Conservation (phyloP, 1,140 invertebrate genomes). For the Lineus longissimus region DNA sequence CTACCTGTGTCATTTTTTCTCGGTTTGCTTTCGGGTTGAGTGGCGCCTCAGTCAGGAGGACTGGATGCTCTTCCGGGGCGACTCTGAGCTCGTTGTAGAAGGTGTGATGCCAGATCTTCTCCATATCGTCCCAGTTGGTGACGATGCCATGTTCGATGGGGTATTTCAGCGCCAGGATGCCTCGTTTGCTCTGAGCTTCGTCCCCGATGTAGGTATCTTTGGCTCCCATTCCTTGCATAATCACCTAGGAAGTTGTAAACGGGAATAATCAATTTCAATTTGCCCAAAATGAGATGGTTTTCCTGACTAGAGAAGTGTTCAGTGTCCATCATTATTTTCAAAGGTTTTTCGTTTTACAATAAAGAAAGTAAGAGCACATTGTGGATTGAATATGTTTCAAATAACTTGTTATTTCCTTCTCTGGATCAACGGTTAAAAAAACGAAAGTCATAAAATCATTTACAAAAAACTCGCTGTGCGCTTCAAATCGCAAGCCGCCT, state of each 20-base stretch:
- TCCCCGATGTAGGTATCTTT: slow-evolving; percentile 94
- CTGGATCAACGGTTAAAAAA: too few relatives aligned
- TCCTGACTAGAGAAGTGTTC: too few relatives aligned
- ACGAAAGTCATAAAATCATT: too few relatives aligned
- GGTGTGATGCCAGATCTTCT: slow-evolving; percentile 31
- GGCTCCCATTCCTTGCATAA: slow-evolving; percentile 27
- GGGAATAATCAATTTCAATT: too few relatives aligned
- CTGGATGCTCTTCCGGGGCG: slow-evolving; percentile 52
- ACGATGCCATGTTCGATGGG: slow-evolving; percentile 91
- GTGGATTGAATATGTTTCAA: too few relatives aligned
- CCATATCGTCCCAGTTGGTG: slow-evolving; percentile 87
- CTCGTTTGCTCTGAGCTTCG: slow-evolving; percentile 89
- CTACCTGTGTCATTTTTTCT: slow-evolving; percentile 78
- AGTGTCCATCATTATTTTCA: too few relatives aligned
- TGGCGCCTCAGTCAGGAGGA: slow-evolving; percentile 46
- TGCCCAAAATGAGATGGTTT: too few relatives aligned
- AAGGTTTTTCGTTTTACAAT: too few relatives aligned
- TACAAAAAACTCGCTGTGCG: too few relatives aligned
- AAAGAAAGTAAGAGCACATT: too few relatives aligned
- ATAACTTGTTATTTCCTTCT: too few relatives aligned
- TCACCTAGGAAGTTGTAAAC: slow-evolving; percentile 15
- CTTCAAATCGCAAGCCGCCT: too few relatives aligned
- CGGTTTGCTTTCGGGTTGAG: slow-evolving; percentile 45
- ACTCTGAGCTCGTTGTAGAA: slow-evolving; percentile 71
- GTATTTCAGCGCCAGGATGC: slow-evolving; percentile 68